phyloP scores from a whole-genome alignment of 2,888 invertebrate species.

The Shargacucullia verbasci region DNA sequence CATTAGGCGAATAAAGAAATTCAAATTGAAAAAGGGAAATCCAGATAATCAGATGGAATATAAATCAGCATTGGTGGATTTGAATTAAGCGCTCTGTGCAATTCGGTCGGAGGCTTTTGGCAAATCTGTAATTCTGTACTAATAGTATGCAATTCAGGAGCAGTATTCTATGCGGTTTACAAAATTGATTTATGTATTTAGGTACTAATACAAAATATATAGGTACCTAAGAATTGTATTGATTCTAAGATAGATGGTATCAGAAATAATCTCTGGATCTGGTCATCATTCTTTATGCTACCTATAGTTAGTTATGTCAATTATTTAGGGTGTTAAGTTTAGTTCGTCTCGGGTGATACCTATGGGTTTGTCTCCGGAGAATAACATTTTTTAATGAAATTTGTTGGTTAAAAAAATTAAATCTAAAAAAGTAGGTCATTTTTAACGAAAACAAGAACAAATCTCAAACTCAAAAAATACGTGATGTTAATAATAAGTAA shows the following conservation, averaged over 20 bases:
- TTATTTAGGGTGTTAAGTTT: too few relatives aligned
- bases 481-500: conserved; percentile 13
- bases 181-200: too few relatives aligned
- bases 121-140: conserved; percentile 45
- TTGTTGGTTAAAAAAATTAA: neutral
- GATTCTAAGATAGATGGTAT: too few relatives aligned
- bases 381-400: too few relatives aligned
- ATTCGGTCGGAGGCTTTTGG: conserved; percentile 54
- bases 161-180: conserved; percentile 16
- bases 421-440: conserved; percentile 13
- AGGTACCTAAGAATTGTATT: too few relatives aligned
- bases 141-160: conserved; percentile 43
- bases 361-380: too few relatives aligned
- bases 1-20: conserved; percentile 64
- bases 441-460: conserved; percentile 7
- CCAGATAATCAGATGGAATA: conserved; percentile 74
- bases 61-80: conserved; percentile 69
- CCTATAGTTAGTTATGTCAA: too few relatives aligned
- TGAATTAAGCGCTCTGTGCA: conserved; percentile 61
- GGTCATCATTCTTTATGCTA: too few relatives aligned
- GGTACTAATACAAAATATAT: too few relatives aligned
- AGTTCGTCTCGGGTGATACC: too few relatives aligned
- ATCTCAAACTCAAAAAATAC: conserved; percentile 31
- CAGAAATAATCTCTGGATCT: too few relatives aligned
- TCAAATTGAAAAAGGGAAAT: conserved; percentile 73